Conservation (phyloP, 2,888 invertebrate species). For the Aphodius sticticus region DNA sequence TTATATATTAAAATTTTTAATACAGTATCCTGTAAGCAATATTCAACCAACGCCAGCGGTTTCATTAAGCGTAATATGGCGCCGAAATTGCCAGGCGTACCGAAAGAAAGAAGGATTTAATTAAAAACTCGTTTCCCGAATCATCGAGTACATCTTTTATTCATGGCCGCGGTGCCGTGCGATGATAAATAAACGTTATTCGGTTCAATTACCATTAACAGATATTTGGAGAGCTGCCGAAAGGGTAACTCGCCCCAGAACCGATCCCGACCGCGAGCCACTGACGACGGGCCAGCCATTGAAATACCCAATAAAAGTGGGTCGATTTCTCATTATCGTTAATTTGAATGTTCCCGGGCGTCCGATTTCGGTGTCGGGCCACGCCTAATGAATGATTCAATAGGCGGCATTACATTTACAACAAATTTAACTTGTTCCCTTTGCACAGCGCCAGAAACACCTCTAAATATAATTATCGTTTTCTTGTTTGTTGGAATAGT, state of each 20-base stretch:
- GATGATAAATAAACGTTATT: not conserved
- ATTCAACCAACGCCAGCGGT: not conserved
- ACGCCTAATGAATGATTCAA: not conserved
- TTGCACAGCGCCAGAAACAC: too few relatives aligned
- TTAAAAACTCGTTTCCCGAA: not conserved
- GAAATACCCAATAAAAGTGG: slow-evolving; percentile 4
- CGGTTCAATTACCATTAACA: not conserved
- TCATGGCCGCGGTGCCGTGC: not conserved
- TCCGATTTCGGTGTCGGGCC: not conserved
- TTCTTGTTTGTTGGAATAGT: too few relatives aligned
- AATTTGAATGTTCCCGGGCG: not conserved
- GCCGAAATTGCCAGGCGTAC: not conserved
- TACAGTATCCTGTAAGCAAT: not conserved
- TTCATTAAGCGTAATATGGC: too few relatives aligned
- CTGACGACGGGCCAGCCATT: not conserved
- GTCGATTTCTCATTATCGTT: slow-evolving; percentile 4
- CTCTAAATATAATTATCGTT: too few relatives aligned
- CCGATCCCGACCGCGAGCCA: not conserved
- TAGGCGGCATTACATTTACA: not conserved
- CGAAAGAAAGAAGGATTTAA: not conserved
- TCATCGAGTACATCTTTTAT: not conserved
- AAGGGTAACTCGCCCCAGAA: not conserved
- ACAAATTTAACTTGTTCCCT: not conserved
- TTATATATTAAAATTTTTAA: too few relatives aligned
- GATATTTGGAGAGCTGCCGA: not conserved